These are phyloP conservation scores for Clarias gariepinus DNA, from an alignment of 2,113 vertebrate genomes.

Conservation along the genomic window DNA sequence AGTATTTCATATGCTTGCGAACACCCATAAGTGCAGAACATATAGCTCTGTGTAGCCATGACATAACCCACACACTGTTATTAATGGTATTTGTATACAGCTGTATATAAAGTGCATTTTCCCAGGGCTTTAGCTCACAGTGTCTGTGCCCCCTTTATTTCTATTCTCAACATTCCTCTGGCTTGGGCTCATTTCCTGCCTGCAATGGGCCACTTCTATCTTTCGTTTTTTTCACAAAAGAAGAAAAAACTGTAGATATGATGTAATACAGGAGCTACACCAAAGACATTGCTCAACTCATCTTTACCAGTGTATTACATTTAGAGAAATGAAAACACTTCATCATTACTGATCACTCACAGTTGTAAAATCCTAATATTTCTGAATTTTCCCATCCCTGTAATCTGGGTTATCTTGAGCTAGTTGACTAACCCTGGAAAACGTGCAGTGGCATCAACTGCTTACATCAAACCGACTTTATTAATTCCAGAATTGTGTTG, in stretches of 20 bases:
- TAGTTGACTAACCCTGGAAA: background rate
- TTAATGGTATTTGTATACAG: slow-evolving; percentile 31
- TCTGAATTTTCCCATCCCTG: background rate
- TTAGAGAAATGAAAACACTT: slow-evolving; percentile 1
- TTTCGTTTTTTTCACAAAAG: slow-evolving; percentile 3
- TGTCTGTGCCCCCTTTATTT: slow-evolving; percentile 38
- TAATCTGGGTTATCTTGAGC: background rate
- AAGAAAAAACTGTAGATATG: background rate
- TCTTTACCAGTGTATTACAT: background rate
- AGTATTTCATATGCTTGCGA: background rate
- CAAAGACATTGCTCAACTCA: background rate
- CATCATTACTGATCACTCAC: background rate
- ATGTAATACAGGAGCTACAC: slow-evolving; percentile 26
- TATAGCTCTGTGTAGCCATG: background rate
- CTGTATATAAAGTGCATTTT: slow-evolving; percentile 30
- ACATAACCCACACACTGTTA: slow-evolving; percentile 20
- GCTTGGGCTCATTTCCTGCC: slow-evolving; percentile 66
- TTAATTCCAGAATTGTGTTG: slow-evolving; percentile 8
- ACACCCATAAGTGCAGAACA: background rate
- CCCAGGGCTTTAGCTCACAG: slow-evolving; percentile 32
- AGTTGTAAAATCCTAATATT: too few species aligned
- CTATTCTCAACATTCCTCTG: slow-evolving; percentile 66
- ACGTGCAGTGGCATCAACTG: background rate
- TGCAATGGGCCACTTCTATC: slow-evolving; percentile 58
- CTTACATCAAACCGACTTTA: too few species aligned